These are phyloP conservation scores for Epinotia ramella DNA, from an alignment of 2,888 invertebrate species.

Conservation along the genomic window DNA sequence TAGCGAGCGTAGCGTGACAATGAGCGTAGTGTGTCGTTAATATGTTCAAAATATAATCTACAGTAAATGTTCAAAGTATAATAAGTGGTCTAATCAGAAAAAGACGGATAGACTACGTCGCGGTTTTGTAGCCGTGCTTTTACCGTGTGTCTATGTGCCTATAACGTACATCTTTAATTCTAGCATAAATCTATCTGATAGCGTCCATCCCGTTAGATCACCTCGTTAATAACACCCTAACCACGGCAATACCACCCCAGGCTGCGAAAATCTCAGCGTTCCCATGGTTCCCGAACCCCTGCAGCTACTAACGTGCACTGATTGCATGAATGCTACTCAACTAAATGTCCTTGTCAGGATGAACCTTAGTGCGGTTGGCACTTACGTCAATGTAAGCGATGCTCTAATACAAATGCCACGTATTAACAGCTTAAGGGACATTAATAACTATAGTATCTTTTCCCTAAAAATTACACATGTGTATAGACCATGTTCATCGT, in stretches of 20 bases:
- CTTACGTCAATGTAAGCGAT: background rate
- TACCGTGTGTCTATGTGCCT: background rate
- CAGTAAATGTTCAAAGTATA: too few relatives aligned
- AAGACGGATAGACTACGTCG: too few relatives aligned
- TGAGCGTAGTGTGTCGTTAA: too few relatives aligned
- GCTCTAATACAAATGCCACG: background rate
- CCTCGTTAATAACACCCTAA: constrained; percentile 30
- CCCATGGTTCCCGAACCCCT: constrained; percentile 5
- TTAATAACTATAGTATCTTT: background rate
- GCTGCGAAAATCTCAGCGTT: constrained; percentile 20
- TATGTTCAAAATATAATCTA: too few relatives aligned
- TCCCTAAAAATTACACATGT: background rate
- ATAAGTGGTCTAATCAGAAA: too few relatives aligned
- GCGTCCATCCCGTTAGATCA: constrained; percentile 17
- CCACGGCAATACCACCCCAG: constrained; percentile 20
- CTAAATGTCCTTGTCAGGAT: background rate
- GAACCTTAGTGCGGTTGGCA: background rate
- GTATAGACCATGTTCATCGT: too few relatives aligned
- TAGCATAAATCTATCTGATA: constrained; percentile 9
- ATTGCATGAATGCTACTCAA: constrained; percentile 9
- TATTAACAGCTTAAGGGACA: background rate
- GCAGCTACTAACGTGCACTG: constrained; percentile 14
- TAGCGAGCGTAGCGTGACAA: too few relatives aligned
- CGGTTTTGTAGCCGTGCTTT: too few relatives aligned
- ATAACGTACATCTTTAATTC: constrained; percentile 1